Conservation (phyloP, 2,113 vertebrate species). For the Tenrec ecaudatus region DNA sequence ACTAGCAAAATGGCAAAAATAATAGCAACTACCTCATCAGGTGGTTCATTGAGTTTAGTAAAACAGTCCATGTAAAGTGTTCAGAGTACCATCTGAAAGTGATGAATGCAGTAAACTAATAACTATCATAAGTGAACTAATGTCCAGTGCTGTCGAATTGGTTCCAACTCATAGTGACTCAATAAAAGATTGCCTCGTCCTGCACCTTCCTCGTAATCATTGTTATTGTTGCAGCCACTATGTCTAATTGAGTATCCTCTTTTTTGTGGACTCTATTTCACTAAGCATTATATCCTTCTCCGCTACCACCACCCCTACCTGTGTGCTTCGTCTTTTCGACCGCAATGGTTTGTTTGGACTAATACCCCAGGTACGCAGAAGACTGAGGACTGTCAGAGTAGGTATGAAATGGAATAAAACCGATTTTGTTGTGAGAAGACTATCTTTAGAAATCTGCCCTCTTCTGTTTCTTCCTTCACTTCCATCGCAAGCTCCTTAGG, state of each 20-base stretch:
- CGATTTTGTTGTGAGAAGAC: slow-evolving; percentile 98
- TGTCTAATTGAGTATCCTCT: too few relatives aligned
- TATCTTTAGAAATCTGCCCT: slow-evolving; percentile 97
- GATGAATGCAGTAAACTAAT: background rate
- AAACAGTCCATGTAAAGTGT: background rate
- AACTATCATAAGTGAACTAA: background rate
- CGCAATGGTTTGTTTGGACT: slow-evolving; percentile 92
- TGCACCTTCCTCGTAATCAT: too few relatives aligned
- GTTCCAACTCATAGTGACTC: too few relatives aligned
- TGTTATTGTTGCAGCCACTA: too few relatives aligned
- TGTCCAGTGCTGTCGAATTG: too few relatives aligned
- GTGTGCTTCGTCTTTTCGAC: background rate
- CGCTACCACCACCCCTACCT: background rate
- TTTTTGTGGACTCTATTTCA: too few relatives aligned
- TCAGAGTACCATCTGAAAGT: slow-evolving; percentile 30
- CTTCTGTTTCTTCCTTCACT: background rate
- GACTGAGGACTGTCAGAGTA: slow-evolving; percentile 96
- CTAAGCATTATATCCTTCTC: too few relatives aligned
- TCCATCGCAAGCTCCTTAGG: background rate
- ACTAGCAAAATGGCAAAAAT: slow-evolving; percentile 35
- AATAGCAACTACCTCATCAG: background rate
- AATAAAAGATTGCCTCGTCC: too few relatives aligned
- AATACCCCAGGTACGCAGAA: slow-evolving; percentile 98
- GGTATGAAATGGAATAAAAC: slow-evolving; percentile 98
- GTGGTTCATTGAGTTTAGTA: background rate